These are phyloP conservation scores for Pelodytes ibericus DNA, from an alignment of 2,797 vertebrate genomes.

Conservation along the genomic window DNA sequence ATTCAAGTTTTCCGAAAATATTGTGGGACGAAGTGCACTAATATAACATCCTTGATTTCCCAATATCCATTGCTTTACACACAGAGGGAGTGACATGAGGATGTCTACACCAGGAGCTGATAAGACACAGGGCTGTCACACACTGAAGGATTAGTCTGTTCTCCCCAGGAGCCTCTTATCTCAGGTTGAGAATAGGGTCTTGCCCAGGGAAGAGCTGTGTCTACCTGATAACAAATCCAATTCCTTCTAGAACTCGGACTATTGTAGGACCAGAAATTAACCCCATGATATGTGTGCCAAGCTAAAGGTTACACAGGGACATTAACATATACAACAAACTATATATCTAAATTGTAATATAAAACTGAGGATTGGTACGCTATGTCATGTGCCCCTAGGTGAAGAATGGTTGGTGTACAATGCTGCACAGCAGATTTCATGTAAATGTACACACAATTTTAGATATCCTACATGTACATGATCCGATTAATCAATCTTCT, in stretches of 20 bases:
- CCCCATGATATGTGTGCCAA: not conserved
- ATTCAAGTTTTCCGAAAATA: not conserved
- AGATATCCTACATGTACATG: too few relatives aligned
- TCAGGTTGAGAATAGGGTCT: constrained; percentile 52
- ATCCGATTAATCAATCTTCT: not conserved
- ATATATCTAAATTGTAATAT: not conserved
- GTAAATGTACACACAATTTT: not conserved
- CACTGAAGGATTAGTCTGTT: constrained; percentile 33
- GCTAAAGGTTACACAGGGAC: not conserved
- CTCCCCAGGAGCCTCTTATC: constrained; percentile 38
- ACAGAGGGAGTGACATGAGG: constrained; percentile 15
- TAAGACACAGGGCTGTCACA: constrained; percentile 48
- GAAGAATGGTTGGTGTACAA: not conserved
- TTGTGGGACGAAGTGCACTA: not conserved
- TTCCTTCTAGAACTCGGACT: constrained; percentile 28
- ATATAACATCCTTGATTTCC: not conserved
- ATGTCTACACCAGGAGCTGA: constrained; percentile 24
- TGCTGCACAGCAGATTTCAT: not conserved
- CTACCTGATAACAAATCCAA: constrained; percentile 53
- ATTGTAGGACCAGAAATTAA: constrained; percentile 26
- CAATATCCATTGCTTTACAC: constrained; percentile 13
- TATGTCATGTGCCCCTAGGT: not conserved
- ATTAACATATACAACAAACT: not conserved
- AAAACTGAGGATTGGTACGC: not conserved
- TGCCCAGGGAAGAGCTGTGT: constrained; percentile 47